Evolutionary conservation across 2,888 invertebrate genomes (phyloP).

Genomic region (Drosophila paracracens): DNA sequence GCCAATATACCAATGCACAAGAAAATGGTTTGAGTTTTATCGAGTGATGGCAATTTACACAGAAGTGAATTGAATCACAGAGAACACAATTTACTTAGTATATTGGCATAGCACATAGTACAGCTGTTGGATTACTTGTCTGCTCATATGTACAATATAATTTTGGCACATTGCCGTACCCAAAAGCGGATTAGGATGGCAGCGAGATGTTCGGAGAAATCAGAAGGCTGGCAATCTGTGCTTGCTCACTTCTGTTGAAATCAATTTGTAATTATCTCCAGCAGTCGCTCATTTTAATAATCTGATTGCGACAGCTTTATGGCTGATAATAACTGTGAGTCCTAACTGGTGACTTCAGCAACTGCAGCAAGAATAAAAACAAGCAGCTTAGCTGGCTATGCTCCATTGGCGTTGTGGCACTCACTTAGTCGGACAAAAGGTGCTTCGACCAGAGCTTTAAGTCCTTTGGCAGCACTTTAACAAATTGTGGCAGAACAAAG

Average conservation of each 20-base stretch:
- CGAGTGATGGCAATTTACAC: neutral
- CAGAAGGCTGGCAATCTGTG: neutral
- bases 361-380: neutral
- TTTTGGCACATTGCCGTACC: conserved; percentile 3
- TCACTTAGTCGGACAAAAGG: conserved; percentile 28
- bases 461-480: conserved; percentile 68
- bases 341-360: neutral
- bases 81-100: conserved; percentile 8
- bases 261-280: conserved; percentile 25
- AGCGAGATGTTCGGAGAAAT: neutral
- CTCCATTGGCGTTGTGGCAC: conserved; percentile 28
- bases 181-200: conserved; percentile 12
- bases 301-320: conserved; percentile 33
- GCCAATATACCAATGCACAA: neutral
- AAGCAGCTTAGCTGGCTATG: conserved; percentile 12
- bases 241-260: neutral
- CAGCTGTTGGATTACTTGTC: neutral
- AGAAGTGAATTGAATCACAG: neutral
- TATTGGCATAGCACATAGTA: neutral
- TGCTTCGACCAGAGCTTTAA: conserved; percentile 21
- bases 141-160: conserved; percentile 1
- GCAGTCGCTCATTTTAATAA: conserved; percentile 27
- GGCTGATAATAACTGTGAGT: neutral
- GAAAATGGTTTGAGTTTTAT: neutral
- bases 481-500: conserved; percentile 60